Conservation (phyloP, 1,140 invertebrate species). For the Hyposmocoma kahamanoa region DNA sequence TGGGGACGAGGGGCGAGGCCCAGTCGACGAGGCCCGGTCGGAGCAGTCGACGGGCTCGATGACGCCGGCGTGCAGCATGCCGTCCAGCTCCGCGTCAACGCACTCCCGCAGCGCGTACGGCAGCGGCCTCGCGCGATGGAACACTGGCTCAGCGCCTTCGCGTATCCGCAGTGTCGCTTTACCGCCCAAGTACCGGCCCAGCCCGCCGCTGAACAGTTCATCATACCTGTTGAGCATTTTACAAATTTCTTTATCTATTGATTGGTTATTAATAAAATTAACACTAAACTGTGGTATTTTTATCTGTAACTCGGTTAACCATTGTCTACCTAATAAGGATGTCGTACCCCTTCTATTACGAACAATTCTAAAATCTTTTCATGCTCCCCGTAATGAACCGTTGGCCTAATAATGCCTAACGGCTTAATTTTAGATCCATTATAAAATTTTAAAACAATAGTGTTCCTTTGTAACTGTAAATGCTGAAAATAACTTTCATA, state of each 20-base stretch:
- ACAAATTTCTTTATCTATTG: too few relatives aligned
- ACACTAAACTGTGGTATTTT: slow-evolving; percentile 1
- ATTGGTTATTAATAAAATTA: too few relatives aligned
- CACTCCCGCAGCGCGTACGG: slow-evolving; percentile 27
- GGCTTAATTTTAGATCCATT: not conserved
- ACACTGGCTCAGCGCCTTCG: slow-evolving; percentile 18
- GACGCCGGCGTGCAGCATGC: slow-evolving; percentile 19
- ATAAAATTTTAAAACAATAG: slow-evolving; percentile 6
- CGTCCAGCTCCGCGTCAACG: slow-evolving; percentile 24
- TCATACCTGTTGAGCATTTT: slow-evolving; percentile 29
- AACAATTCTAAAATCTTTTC: slow-evolving; percentile 1
- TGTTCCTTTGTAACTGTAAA: not conserved
- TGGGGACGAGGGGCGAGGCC: slow-evolving; percentile 44
- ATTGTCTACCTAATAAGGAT: slow-evolving; percentile 25
- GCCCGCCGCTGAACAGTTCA: slow-evolving; percentile 24
- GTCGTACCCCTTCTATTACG: slow-evolving; percentile 5
- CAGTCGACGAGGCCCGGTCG: slow-evolving; percentile 56
- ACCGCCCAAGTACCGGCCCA: slow-evolving; percentile 30
- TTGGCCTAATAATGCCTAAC: slow-evolving; percentile 5
- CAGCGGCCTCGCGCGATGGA: slow-evolving; percentile 31
- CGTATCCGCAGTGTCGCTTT: slow-evolving; percentile 14
- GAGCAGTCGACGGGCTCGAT: slow-evolving; percentile 17
- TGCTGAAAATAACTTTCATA: not conserved
- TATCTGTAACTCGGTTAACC: slow-evolving; percentile 18
- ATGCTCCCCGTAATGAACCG: not conserved